phyloP scores from a whole-genome alignment of 2,888 invertebrate species.

The Ctena decussata region DNA sequence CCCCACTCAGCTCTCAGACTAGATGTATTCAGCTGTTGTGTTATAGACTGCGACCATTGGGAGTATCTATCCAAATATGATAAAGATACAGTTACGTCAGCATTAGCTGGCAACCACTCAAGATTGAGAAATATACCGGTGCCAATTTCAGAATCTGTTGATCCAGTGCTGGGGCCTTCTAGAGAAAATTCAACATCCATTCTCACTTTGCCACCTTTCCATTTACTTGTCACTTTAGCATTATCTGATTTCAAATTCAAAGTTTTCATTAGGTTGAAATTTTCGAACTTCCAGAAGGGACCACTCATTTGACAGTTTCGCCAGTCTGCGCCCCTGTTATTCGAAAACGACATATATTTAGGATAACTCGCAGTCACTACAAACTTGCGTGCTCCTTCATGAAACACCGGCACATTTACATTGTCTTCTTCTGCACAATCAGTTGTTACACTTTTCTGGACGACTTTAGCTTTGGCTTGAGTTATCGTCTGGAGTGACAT shows the following conservation, averaged over 20 bases:
- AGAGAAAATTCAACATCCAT: conserved; percentile 56
- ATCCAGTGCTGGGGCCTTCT: conserved; percentile 63
- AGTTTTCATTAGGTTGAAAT: conserved; percentile 22
- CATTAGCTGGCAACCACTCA: neutral
- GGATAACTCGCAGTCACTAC: conserved; percentile 71
- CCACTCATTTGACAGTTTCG: conserved; percentile 55
- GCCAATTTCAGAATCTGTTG: conserved; percentile 72
- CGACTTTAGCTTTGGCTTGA: conserved; percentile 25
- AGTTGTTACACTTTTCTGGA: conserved; percentile 66
- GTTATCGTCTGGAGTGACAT: neutral
- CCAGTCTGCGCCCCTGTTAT: conserved; percentile 62
- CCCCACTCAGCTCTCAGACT: conserved; percentile 32
- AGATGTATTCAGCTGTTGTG: conserved; percentile 23
- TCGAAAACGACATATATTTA: conserved; percentile 68
- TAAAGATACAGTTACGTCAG: conserved; percentile 32
- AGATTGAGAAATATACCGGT: conserved; percentile 53
- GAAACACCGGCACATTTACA: conserved; percentile 73
- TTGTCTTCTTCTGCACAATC: conserved; percentile 77
- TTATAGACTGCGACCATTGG: conserved; percentile 26
- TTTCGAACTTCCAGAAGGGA: conserved; percentile 59
- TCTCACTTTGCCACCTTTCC: neutral
- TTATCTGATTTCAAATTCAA: neutral
- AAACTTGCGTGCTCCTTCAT: conserved; percentile 54
- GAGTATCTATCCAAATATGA: conserved; percentile 53
- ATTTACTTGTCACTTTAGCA: neutral